Evolutionary conservation across 1,140 invertebrate species (phyloP).

Genomic region (Sweltsa coloradensis): DNA sequence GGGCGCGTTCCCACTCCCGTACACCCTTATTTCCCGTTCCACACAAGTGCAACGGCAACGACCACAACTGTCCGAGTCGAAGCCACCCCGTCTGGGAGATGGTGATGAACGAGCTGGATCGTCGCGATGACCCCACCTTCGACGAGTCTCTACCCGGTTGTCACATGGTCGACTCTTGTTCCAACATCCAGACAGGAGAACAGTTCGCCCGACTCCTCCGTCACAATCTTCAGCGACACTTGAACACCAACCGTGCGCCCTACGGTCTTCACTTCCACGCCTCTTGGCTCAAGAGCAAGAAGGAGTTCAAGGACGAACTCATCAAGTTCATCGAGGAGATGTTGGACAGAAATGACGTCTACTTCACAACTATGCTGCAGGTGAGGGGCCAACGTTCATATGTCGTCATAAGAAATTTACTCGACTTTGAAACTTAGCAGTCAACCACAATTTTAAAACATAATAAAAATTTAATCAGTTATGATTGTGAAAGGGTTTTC

Average conservation of each 20-base stretch:
- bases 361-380: constrained; percentile 87
- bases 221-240: constrained; percentile 91
- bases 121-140: constrained; percentile 80
- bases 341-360: constrained; percentile 78
- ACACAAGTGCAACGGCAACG: constrained; percentile 87
- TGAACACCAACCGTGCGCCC: constrained; percentile 82
- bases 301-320: constrained; percentile 82
- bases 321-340: constrained; percentile 92
- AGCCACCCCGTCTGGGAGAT: constrained; percentile 91
- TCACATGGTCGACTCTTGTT: constrained; percentile 89
- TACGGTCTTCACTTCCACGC: constrained; percentile 92
- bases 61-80: constrained; percentile 79
- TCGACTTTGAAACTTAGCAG: background rate
- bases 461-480: background rate
- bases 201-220: constrained; percentile 76
- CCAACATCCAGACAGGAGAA: constrained; percentile 78
- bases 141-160: constrained; percentile 85
- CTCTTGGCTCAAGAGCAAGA: constrained; percentile 89
- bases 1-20: constrained; percentile 81
- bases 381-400: constrained; percentile 24
- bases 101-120: constrained; percentile 89
- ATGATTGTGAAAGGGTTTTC: no score
- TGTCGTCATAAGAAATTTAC: background rate
- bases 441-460: background rate
- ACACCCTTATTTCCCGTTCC: constrained; percentile 92